Conservation (phyloP, 2,888 invertebrate species). For the Acleris emargana region DNA sequence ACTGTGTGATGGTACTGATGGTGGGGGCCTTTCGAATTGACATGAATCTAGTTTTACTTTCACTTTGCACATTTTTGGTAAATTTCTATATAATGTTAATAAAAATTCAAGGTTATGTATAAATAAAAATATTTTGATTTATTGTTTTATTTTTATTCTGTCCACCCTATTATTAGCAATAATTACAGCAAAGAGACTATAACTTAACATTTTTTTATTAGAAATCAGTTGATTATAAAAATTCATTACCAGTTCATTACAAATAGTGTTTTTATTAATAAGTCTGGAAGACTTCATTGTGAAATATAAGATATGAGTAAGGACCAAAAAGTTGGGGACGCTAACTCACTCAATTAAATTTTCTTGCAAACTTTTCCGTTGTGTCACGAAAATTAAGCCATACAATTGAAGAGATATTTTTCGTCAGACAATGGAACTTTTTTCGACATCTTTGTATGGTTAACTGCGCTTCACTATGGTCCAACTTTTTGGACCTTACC, state of each 20-base stretch:
- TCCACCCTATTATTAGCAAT: conserved; percentile 34
- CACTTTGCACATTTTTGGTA: neutral
- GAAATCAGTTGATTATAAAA: conserved; percentile 11
- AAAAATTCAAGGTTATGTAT: conserved; percentile 9
- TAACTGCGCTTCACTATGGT: no score
- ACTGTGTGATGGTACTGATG: no score
- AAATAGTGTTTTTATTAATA: neutral
- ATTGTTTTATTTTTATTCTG: conserved; percentile 31
- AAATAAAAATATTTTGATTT: conserved; percentile 22
- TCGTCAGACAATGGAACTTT: no score
- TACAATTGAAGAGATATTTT: no score
- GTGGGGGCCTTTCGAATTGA: no score
- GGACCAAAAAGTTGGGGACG: no score
- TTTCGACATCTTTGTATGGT: no score
- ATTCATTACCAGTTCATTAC: conserved; percentile 18
- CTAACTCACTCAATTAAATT: no score
- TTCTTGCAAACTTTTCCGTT: no score
- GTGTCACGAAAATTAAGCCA: no score
- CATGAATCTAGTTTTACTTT: no score
- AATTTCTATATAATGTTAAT: neutral
- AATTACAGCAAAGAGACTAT: conserved; percentile 27
- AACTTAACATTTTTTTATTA: conserved; percentile 17
- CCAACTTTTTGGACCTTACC: no score
- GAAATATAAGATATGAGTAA: neutral
- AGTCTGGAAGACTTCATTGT: neutral